Evolutionary conservation across 2,797 vertebrate species (phyloP).

Genomic region (Pseudotriccus pelzelni): DNA sequence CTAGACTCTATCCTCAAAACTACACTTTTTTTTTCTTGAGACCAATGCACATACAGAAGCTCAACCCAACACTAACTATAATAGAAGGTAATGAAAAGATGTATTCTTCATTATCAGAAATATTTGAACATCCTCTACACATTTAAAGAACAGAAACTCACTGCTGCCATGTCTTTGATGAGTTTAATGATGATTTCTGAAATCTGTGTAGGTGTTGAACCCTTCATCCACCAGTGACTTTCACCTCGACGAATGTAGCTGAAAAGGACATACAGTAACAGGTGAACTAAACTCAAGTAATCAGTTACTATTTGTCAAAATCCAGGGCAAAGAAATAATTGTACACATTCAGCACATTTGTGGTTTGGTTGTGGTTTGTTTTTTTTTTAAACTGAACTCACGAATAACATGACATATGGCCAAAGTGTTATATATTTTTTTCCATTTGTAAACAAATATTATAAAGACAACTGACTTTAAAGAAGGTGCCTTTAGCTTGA

Average conservation of each 20-base stretch:
- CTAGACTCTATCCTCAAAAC: not conserved
- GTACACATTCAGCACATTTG: not conserved
- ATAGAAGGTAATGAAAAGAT: not conserved
- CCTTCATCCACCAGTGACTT: constrained; percentile 99
- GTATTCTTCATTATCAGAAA: not conserved
- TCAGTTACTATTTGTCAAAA: not conserved
- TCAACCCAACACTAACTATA: not conserved
- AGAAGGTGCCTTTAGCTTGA: not conserved
- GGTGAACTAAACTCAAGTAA: not conserved
- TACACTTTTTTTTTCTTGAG: not conserved
- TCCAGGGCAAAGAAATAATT: not conserved
- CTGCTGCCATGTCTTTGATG: constrained; percentile 98
- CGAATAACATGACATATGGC: not conserved
- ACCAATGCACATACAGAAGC: not conserved
- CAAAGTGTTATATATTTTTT: not conserved
- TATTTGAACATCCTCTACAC: not conserved
- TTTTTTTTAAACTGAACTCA: not conserved
- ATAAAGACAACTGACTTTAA: not conserved
- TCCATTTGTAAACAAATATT: not conserved
- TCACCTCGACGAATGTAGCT: constrained; percentile 97
- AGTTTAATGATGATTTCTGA: constrained; percentile 99
- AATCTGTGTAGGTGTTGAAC: constrained; percentile 97
- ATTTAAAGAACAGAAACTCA: constrained; percentile 75
- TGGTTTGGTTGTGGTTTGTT: not conserved
- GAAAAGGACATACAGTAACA: not conserved